Evolutionary conservation across 1,140 invertebrate species (phyloP), one percentile per base, ranked within the genome.

Genomic region (Aradophagus sp.): DNA sequence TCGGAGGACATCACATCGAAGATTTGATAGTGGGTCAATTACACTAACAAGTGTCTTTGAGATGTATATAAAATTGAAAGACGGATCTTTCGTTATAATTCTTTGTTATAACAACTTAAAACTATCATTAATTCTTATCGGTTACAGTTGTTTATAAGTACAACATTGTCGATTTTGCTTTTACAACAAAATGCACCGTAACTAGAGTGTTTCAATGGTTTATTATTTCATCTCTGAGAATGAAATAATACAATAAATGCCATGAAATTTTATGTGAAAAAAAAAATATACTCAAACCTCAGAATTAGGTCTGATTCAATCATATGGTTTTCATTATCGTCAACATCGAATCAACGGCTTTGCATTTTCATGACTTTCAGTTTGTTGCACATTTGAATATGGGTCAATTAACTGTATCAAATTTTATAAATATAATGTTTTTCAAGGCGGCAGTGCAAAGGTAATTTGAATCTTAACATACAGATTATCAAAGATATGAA

Each of bases 371-470:
- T n/a, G n/a, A n/a, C n/a, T n/a, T n/a, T n/a, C n/a, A n/a, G n/a
- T n/a, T n/a, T n/a, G n/a, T n/a, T n/a, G n/a, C n/a, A n/a, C n/a
- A n/a, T n/a, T n/a, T n/a, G n/a, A n/a, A n/a, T n/a, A n/a, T n/a
- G n/a, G 27, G 67, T 55, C 72, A 75, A 73, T 72, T 31, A 73
- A 70, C 67, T 42, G 65, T 77, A 69, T 68, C 75, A 77, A 65
- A 50, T 53, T 70, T 73, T 80, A 81, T 44, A 81, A 81, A 80
- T 76, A 62, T 80, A 76, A 77, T 77, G 63, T 77, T 81, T 81
- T 81, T 78, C 61, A 68, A 78, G 78, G 77, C 76, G 81, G 81
- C 82, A 84, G 80, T 84, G 81, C 78, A 70, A 77, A 84, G 76
- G 75, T 84, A 79, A 78, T 80, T 79, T 80, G 72, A 74, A 74